Evolutionary conservation across 2,888 invertebrate genomes (phyloP), one percentile per base, ranked within the genome.

Genomic region (Sceliomorpha sp.): DNA sequence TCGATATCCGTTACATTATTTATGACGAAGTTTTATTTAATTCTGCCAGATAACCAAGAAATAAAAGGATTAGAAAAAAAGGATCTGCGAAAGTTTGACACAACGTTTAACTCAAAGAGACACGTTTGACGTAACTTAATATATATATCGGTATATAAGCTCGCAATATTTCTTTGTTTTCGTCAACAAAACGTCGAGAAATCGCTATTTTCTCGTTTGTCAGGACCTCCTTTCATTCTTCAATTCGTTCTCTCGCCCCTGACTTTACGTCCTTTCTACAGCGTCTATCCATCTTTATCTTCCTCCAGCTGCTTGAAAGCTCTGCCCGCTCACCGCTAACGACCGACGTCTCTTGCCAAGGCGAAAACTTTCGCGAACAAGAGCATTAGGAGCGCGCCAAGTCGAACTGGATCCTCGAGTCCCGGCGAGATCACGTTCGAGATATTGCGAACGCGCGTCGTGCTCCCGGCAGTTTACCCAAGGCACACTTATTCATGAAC

Each of bases 221-320:
- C 66, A 62, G 34, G 31, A 32, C 50, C 44, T 44, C 51, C 50
- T 66, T 60, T 62, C 62, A 56, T 70, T 62, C 70, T 48, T 58
- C 62, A 51, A 66, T 70, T 62, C 66, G 60, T 62, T 64, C 55
- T 20, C 39, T 39, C 39, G 20, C 31, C 26, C 34, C 48, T 39
- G 55, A 63, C 63, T 63, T 59, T 42, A 48, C 37, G 66, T 60
- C 60, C 42, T 70, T 66, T 66, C 70, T 47, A 51, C 62, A 39
- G 58, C 40, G 66, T 70, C 66, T 70, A 70, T 70, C 62, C 58
- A 64, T 59, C 67, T 71, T 71, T 71, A 67, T 71, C 70, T 62
- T 66, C 34, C 56, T 31, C 31, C 62, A 62, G 62, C 62, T 64
- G 62, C 58, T 60, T 48, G 70, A 70, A 62, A 66, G 62, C 66